Conservation (phyloP, 2,113 vertebrate genomes). For the Xiphophorus maculatus region DNA sequence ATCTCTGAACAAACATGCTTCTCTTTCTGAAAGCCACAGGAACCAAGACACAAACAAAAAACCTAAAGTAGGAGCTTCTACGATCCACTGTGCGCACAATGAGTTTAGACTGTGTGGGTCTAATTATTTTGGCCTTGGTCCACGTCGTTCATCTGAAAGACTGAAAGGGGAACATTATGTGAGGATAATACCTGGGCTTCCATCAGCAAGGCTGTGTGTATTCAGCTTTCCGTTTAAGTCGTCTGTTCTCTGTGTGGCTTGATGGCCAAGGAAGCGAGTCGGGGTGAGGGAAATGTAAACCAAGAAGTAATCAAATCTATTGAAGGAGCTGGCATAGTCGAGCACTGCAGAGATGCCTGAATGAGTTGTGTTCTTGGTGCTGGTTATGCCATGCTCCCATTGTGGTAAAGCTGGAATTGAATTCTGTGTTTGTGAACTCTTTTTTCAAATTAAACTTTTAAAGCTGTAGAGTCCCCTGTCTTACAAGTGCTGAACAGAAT, state of each 20-base stretch:
- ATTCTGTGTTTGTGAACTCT: conserved; percentile 21
- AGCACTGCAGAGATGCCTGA: conserved; percentile 54
- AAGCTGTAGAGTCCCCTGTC: not conserved
- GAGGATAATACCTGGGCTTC: conserved; percentile 43
- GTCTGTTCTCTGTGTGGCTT: conserved; percentile 26
- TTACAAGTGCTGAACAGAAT: not conserved
- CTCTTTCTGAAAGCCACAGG: conserved; percentile 47
- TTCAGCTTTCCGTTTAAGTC: conserved; percentile 51
- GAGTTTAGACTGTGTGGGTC: conserved; percentile 50
- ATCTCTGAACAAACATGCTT: conserved; percentile 69
- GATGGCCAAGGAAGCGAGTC: conserved; percentile 56
- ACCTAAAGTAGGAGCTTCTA: conserved; percentile 33
- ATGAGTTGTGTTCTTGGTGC: conserved; percentile 30
- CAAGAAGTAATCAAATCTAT: conserved; percentile 65
- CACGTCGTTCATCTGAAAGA: conserved; percentile 55
- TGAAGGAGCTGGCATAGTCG: conserved; percentile 59
- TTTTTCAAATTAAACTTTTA: conserved; percentile 23
- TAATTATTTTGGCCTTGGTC: conserved; percentile 70
- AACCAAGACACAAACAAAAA: conserved; percentile 61
- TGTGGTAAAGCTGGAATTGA: conserved; percentile 25
- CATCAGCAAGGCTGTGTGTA: conserved; percentile 32
- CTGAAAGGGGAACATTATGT: conserved; percentile 47
- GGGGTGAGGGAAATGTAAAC: conserved; percentile 65
- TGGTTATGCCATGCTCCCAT: conserved; percentile 30
- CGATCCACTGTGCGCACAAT: conserved; percentile 41